These are phyloP conservation scores for Nomada lathburiana DNA, from an alignment of 2,888 invertebrate genomes.

Conservation along the genomic window DNA sequence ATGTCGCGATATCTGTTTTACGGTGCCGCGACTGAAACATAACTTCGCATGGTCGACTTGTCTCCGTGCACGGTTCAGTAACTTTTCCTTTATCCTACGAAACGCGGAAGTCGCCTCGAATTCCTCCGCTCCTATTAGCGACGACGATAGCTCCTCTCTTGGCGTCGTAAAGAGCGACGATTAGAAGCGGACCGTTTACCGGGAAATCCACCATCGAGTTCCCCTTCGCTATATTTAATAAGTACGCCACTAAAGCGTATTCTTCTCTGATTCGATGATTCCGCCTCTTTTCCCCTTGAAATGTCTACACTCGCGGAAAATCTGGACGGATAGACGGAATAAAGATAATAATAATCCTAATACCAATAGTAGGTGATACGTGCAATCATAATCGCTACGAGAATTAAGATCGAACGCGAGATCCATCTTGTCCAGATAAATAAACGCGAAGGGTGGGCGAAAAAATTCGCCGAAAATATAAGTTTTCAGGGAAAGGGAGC, in stretches of 20 bases:
- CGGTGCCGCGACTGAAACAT: conserved; percentile 63
- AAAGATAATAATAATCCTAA: too few relatives aligned
- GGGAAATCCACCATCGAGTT: conserved; percentile 17
- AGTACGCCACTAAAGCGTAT: neutral
- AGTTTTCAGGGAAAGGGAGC: neutral
- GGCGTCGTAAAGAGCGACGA: conserved; percentile 67
- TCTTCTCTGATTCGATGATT: neutral
- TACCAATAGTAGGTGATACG: too few relatives aligned
- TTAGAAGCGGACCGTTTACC: conserved; percentile 58
- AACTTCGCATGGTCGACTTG: conserved; percentile 69
- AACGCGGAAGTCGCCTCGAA: conserved; percentile 70
- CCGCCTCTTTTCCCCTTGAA: too few relatives aligned
- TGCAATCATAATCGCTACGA: too few relatives aligned
- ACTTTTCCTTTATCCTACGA: conserved; percentile 69
- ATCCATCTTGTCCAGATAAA: neutral
- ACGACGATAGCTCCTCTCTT: conserved; percentile 46
- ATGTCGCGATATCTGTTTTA: conserved; percentile 66
- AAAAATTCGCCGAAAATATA: neutral
- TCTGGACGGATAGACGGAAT: too few relatives aligned
- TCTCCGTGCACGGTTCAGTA: conserved; percentile 62
- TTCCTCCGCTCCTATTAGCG: conserved; percentile 66
- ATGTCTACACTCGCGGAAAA: too few relatives aligned
- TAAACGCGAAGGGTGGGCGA: too few relatives aligned
- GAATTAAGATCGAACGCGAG: too few relatives aligned
- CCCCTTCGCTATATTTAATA: conserved; percentile 20